Percentiles rank a stretch among this genome's conserved stretches.
Conservation (phyloP, 2,113 vertebrate species). For the Daboia siamensis region DNA sequence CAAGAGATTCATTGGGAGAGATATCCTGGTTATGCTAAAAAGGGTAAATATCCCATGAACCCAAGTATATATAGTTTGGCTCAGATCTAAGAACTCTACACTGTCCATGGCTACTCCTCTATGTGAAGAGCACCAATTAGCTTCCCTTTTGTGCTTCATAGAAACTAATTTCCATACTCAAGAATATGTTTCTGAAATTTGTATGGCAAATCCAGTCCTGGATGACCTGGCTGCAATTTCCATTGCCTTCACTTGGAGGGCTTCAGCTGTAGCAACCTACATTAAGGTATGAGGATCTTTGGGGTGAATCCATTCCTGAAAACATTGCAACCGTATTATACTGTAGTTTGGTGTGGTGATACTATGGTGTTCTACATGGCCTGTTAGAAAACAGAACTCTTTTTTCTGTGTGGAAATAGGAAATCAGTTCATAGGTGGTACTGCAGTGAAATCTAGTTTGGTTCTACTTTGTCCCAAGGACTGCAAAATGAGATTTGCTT, state of each 20-base stretch:
- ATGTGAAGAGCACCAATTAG: neutral
- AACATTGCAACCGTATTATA: neutral
- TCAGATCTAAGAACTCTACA: too few species aligned
- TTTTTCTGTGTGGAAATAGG: neutral
- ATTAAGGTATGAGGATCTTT: neutral
- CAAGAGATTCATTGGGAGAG: neutral
- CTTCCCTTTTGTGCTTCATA: neutral
- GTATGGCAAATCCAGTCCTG: neutral
- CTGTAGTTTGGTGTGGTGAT: neutral
- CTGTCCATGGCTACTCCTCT: neutral
- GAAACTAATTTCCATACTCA: neutral
- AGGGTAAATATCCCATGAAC: neutral
- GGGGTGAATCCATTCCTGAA: neutral
- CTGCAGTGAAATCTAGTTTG: neutral
- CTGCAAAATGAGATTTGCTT: neutral
- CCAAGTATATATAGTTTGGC: neutral
- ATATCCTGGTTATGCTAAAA: neutral
- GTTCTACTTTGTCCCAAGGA: neutral
- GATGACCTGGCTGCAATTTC: neutral
- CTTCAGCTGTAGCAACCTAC: neutral
- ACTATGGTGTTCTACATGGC: neutral
- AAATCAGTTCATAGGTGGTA: neutral
- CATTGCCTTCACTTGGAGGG: neutral
- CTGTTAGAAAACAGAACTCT: neutral
- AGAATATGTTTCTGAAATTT: neutral